Evolutionary conservation across 1,140 invertebrate genomes (phyloP), one percentile per base, ranked within the genome.

Genomic region (Hyles euphorbiae): DNA sequence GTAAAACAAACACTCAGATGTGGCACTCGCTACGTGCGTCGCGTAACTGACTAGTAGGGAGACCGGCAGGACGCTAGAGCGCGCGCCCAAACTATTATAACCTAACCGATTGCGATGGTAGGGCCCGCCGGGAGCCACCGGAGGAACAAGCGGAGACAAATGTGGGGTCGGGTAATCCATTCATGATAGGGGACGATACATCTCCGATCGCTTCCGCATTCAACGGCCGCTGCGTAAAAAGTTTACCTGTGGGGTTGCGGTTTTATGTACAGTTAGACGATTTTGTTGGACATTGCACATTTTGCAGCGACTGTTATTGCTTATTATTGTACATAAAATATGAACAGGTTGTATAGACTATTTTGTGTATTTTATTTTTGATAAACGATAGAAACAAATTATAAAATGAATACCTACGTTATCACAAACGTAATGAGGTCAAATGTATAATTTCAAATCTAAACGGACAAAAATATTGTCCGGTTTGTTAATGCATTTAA

Each of bases 71-170:
- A 77, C 71, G 74, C 74, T 74, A 72, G 70, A 76, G 63, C 67
- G 76, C 74, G 76, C 78, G 70, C 72, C 67, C 61, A 76, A 79
- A 79, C 70, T 86, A 83, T 86, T 86, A 83, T 86, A 84, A 81
- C 81, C 78, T 81, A 80, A 78, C 78, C 63, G 61, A 76, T 75
- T 76, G 63, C 72, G 74, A 78, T 78, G 73, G 78, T 67, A 76
- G 75, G 76, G 79, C 72, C 72, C 70, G 59, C 32, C 66, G 67
- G 68, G 71, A 60, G 58, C 60, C 51, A 34, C n/a, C 60, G 58
- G 66, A 63, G 61, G 61, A n/a, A 63, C 73, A 66, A 63, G 67
- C 68, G 76, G 72, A 61, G 63, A 64, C 62, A 60, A 68, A 65
- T 70, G 64, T 53, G 70, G 74, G 74, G 72, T 67, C 73, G 71